A percentile compares a stretch with the other conserved stretches of the same genome.
phyloP scores from a whole-genome alignment of 2,113 vertebrate species.

The Perca schrenkii region DNA sequence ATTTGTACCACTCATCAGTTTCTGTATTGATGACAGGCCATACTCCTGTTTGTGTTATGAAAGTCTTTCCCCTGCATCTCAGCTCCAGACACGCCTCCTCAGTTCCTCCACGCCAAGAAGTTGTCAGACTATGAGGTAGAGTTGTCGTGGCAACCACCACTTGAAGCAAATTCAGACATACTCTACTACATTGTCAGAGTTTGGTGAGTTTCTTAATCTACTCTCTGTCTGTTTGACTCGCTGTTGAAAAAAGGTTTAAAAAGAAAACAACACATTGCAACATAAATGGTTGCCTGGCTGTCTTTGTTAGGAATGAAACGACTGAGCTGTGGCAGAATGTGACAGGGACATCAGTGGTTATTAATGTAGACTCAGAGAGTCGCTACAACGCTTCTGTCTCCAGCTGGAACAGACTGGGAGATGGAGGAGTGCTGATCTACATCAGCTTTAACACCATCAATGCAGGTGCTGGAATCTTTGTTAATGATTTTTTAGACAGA shows the following conservation, averaged over 20 bases:
- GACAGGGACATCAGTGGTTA: slow-evolving; percentile 86
- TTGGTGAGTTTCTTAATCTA: slow-evolving; percentile 88
- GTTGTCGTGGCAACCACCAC: slow-evolving; percentile 94
- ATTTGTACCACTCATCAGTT: slow-evolving; percentile 9
- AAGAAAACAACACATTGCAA: neutral
- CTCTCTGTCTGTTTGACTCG: slow-evolving; percentile 27
- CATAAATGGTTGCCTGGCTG: neutral
- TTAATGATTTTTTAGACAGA: neutral
- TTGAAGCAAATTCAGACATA: slow-evolving; percentile 94
- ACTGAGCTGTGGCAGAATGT: slow-evolving; percentile 84
- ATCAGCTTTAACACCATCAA: slow-evolving; percentile 89
- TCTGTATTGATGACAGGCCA: slow-evolving; percentile 10
- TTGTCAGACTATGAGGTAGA: slow-evolving; percentile 92
- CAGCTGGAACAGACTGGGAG: slow-evolving; percentile 92
- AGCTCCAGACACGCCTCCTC: slow-evolving; percentile 94
- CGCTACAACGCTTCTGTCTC: slow-evolving; percentile 91
- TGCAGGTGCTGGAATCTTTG: slow-evolving; percentile 84
- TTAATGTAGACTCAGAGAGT: slow-evolving; percentile 88
- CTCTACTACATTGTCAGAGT: slow-evolving; percentile 93
- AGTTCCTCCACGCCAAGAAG: slow-evolving; percentile 88
- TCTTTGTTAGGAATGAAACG: slow-evolving; percentile 84
- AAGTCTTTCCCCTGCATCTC: slow-evolving; percentile 79
- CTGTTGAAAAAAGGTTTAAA: neutral
- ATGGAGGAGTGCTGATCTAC: slow-evolving; percentile 88
- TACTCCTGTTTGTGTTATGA: slow-evolving; percentile 33